These are phyloP conservation scores for Chaetorhynchus papuensis DNA, from an alignment of 2,113 vertebrate species.

Conservation along the genomic window DNA sequence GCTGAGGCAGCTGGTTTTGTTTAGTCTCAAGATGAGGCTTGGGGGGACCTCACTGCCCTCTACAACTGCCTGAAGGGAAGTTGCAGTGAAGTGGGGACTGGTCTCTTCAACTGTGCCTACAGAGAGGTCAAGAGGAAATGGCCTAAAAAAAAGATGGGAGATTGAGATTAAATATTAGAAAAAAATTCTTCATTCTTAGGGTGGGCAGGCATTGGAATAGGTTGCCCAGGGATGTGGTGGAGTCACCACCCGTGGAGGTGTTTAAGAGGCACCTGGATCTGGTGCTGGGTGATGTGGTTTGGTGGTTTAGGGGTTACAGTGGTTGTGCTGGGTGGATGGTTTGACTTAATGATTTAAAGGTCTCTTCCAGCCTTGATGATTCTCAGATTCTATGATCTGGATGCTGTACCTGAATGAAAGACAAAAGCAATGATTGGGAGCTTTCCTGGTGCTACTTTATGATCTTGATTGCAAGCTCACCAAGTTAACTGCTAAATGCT, in stretches of 20 bases:
- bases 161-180: neutral
- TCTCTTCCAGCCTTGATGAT: neutral
- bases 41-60: neutral
- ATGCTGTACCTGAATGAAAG: neutral
- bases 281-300: neutral
- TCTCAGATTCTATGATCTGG: neutral
- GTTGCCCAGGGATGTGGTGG: neutral
- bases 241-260: neutral
- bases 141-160: neutral
- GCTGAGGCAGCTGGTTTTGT: neutral
- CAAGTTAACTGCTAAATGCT: neutral
- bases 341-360: neutral
- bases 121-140: neutral
- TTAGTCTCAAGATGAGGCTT: neutral
- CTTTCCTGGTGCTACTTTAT: neutral
- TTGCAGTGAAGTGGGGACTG: neutral
- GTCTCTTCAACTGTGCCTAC: neutral
- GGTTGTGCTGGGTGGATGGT: neutral
- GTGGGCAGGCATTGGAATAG: neutral
- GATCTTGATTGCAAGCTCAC: neutral
- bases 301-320: neutral
- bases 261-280: neutral
- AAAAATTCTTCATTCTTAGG: neutral
- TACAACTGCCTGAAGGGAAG: neutral
- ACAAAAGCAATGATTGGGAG: neutral